Conservation (phyloP, 1,140 invertebrate genomes). For the Pseudomyrmex pallidus region DNA sequence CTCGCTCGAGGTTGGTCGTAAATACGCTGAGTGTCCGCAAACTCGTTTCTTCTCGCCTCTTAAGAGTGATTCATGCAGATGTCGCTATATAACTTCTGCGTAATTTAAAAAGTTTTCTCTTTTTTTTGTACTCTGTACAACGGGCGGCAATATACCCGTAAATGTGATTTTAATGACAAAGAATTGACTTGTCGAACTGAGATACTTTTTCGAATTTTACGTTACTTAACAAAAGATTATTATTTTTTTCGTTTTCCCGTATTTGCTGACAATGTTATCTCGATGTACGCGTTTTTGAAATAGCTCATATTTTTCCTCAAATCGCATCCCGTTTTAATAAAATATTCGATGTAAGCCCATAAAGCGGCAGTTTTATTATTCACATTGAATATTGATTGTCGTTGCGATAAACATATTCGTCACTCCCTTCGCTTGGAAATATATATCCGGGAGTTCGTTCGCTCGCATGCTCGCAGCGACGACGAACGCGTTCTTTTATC, state of each 20-base stretch:
- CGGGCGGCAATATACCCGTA: background rate
- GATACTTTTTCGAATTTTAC: too few relatives aligned
- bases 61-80: background rate
- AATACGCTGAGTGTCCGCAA: background rate
- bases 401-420: background rate
- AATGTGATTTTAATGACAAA: background rate
- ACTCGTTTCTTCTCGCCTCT: background rate
- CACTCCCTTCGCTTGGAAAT: slow-evolving; percentile 1
- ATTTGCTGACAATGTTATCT: background rate
- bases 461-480: background rate
- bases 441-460: slow-evolving; percentile 41
- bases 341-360: background rate
- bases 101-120: background rate
- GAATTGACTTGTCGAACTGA: too few relatives aligned
- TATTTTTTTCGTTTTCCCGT: background rate
- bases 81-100: background rate
- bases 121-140: too few relatives aligned
- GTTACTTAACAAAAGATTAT: background rate
- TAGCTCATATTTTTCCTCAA: background rate
- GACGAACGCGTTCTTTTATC: slow-evolving; percentile 2
- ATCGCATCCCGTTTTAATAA: background rate
- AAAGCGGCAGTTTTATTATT: slow-evolving; percentile 31
- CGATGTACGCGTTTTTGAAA: background rate
- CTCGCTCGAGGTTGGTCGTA: slow-evolving; percentile 5
- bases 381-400: slow-evolving; percentile 25